Base-by-base conservation (phyloP, 2,888 invertebrate genomes). In the Lepidocyrtoides sp. region DNA sequence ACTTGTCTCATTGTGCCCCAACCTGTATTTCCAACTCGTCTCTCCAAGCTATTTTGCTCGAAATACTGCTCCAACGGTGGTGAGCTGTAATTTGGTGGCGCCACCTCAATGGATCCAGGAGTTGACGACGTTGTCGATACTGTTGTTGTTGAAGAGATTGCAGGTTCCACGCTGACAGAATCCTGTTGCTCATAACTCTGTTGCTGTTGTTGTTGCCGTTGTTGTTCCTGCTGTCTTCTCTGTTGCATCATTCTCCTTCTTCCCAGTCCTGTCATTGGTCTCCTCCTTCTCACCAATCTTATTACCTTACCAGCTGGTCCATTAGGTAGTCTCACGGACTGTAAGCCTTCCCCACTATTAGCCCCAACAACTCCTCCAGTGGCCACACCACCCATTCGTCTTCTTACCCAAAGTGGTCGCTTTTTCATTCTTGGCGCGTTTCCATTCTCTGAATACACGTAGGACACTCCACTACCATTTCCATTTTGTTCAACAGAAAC, bases 21-120 rank as follows among this genome's bases (percentile, higher is more conserved):
- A 93, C 93, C 93, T 91, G 92, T 26, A 89, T 86, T 63, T 81
- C 94, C 94, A 81, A 92, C 91, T 92, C 94, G 69, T 72, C 86
- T 91, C 57, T 90, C 89, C 63, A 90, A 32, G 36, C 89, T 90
- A 57, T 90, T 90, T 23, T 90, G 89, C 66, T 90, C 89, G 26
- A 90, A 90, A 54, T 90, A 90, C 66, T 90, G 75, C 29, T 90
- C 89, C 48, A 90, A 36, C 0, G 91, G 87, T 54, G 93, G 91
- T 41, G 86, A 87, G 41, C 87, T 93, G 32, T 89, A 91, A 72
- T 92, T 89, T 57, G 92, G 92, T 83, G 93, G 93, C 0, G 92
- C 86, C 60, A 91, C 91, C 54, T 94, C 93, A 51, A 94, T 89
- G 0, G 93, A 91, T 12, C 83, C 87, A 1, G 88, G 81, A 14